Percentiles rank a stretch among this genome's conserved stretches.
Conservation (phyloP, 2,113 vertebrate genomes). For the Myiopsitta monachus region DNA sequence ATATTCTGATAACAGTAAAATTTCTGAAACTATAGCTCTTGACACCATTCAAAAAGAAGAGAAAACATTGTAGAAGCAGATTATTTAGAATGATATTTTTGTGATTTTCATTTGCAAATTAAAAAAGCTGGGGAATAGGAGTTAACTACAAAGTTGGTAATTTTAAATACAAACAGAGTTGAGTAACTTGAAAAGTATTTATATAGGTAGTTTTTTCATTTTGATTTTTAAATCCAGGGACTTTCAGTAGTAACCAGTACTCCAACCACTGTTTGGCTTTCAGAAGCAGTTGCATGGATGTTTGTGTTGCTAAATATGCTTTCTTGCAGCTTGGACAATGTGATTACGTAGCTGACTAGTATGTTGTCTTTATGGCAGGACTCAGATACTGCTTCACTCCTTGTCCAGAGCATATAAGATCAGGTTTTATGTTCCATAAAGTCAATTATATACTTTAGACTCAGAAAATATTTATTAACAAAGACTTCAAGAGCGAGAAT, state of each 20-base stretch:
- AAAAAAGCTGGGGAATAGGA: not conserved
- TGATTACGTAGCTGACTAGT: slow-evolving; percentile 6
- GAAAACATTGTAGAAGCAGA: not conserved
- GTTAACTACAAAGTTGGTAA: not conserved
- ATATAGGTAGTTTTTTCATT: not conserved
- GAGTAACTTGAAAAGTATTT: not conserved
- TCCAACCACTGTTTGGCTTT: not conserved
- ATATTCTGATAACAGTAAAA: not conserved
- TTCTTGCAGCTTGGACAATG: not conserved
- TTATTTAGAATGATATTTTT: not conserved
- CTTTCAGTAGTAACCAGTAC: not conserved
- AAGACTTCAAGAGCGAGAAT: not conserved
- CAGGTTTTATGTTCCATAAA: not conserved
- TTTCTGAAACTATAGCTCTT: not conserved
- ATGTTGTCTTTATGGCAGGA: not conserved
- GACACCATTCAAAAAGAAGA: not conserved
- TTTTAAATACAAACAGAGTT: not conserved
- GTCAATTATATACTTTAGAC: not conserved
- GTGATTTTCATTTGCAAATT: not conserved
- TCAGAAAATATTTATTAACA: not conserved
- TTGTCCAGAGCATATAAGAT: not conserved
- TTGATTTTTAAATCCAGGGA: not conserved
- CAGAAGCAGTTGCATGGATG: not conserved
- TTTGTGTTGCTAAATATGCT: not conserved
- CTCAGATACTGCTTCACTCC: not conserved